Base-by-base conservation (phyloP, 2,113 vertebrate species). In the Chrysemys picta region DNA sequence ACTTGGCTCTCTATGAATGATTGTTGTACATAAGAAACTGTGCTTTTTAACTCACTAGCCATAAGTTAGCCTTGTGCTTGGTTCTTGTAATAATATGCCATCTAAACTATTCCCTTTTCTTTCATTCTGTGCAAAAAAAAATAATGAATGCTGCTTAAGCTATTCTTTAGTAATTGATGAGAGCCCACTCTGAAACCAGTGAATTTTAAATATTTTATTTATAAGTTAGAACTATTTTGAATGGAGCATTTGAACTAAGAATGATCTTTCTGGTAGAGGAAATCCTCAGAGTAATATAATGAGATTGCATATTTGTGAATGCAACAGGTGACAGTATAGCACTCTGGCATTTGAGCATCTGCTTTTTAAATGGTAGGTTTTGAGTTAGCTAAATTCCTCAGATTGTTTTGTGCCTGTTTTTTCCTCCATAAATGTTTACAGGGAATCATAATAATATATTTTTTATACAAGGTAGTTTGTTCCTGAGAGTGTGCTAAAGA, bases 171-270 rank as follows among this genome's bases (percentile, higher is more conserved):
- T 62, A 38, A 25, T 53, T 89, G 10, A 45, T 79, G 69, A 75
- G 85, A 84, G 54, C 85, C 95, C 59, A 38, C 35, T 49, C 10
- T 27, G 78, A 93, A 93, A 80, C 17, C 6, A 81, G 10, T 42
- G 62, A 53, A 80, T 94, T 91, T 38, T 86, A 86, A 65, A 49
- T 29, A 45, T 82, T 72, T 54, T 35, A 56, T 54, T 94, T 87
- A 92, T 94, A 89, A 96, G 56, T 5, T 3, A 79, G 31, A 45
- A 91, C 35, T 94, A 80, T 94, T 91, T 96, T 86, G 86, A 94
- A 38, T 80, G 50, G 45, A 83, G 31, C 47, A 54, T 76, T 79
- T 94, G 52, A 81, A 31, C 57, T 78, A 76, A 82, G 72, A 93
- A 56, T 10, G 3, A 81, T 91, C 59, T 89, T 89, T 92, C 57